Conservation (phyloP, 1,140 invertebrate species). For the Argopecten irradians region DNA sequence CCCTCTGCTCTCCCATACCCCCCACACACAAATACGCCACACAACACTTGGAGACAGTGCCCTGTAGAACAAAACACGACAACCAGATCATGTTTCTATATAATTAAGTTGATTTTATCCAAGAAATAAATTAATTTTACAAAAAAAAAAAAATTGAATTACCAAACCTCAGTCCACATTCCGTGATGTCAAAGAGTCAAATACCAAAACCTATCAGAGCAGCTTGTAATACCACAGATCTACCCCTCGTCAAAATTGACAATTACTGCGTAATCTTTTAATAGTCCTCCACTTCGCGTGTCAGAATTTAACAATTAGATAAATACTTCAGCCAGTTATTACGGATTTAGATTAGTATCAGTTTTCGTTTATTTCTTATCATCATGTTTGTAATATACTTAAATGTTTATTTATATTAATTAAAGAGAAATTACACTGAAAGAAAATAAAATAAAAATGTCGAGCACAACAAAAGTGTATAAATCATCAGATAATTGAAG, state of each 20-base stretch:
- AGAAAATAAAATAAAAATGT: background rate
- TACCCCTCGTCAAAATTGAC: background rate
- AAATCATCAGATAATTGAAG: background rate
- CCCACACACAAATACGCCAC: background rate
- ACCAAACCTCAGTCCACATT: background rate
- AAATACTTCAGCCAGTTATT: background rate
- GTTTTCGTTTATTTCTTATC: background rate
- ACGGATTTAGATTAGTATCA: background rate
- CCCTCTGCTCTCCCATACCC: too few relatives aligned
- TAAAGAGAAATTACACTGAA: background rate
- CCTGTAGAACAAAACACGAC: background rate
- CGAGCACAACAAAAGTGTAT: background rate
- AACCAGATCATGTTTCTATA: too few relatives aligned
- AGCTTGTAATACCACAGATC: background rate
- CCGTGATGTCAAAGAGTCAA: background rate
- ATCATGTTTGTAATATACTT: background rate
- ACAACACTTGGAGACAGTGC: background rate
- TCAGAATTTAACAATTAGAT: background rate
- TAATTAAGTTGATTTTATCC: too few relatives aligned
- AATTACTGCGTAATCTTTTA: background rate
- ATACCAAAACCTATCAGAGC: background rate
- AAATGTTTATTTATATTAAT: conserved; percentile 24
- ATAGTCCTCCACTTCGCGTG: background rate
- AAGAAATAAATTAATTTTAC: too few relatives aligned
- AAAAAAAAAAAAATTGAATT: background rate